Evolutionary conservation across 2,113 vertebrate species (phyloP), one percentile per base, ranked within the genome.

Genomic region (Macroglossus sobrinus): DNA sequence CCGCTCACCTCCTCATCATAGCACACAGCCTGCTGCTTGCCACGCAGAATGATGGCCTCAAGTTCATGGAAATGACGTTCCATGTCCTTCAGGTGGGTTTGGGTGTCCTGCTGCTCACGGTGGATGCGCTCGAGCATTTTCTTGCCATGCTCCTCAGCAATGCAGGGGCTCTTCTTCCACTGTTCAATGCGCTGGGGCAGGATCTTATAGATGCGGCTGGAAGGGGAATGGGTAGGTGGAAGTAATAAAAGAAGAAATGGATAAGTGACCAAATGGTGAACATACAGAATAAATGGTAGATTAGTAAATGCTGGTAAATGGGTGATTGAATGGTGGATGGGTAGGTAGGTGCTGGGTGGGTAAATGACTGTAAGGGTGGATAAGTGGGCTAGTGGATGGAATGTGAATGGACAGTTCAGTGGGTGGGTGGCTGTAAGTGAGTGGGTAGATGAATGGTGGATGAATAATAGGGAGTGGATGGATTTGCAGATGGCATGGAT

Each of bases 111-210:
- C 97, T 99, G 99, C 55, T 99, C 99, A 3, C 98, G 98, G 0
- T 99, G 98, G 97, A 99, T 99, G 12, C 98, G 98, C 97, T 99
- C 99, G 89, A 99, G 98, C 6, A 99, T 98, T 96, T 99, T 99
- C 97, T 99, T 99, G 16, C 99, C 99, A 1, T 99, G 99, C 89
- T 99, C 99, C 96, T 99, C 99, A 0, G 99, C 99, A 21, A 99
- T 98, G 88, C 99, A 99, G 0, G 99, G 99, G 95, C 99, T 99
- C 98, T 99, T 99, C 97, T 99, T 99, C 99, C 99, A 99, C 98
- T 99, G 99, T 98, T 99, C 99, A 95, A 99, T 99, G 1, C 98
- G 98, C 98, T 99, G 99, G 3, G 99, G 99, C 16, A 99, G 99
- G 98, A 99, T 99, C 97, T 99, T 98, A 45, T 99, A 99, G 97